Percentiles rank a stretch among this genome's conserved stretches.
phyloP scores from a whole-genome alignment of 2,113 vertebrate genomes.

The sheep (Ovis aries) region ARS-UI_Ramb_v3.0 NC_056080.1:93355501-93356000 shows the following conservation, averaged over 20 bases:
- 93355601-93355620: background rate
- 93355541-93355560: background rate
- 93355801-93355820: background rate
- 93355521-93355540: background rate
- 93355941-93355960: background rate
- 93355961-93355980: background rate
- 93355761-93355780: background rate
- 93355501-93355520: background rate
- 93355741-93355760: background rate
- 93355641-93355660: background rate
- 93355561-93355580: background rate
- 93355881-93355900: background rate
- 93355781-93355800: background rate
- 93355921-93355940: background rate
- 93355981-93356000: slow-evolving; percentile 7
- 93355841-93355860: background rate
- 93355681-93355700: background rate
- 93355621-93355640: background rate
- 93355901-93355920: background rate
- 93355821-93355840: background rate
- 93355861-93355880: background rate
- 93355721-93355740: background rate
- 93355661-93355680: background rate
- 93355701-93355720: background rate
- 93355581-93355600: background rate